Conservation (phyloP, 2,797 vertebrate species). For the Antrozous pallidus region DNA sequence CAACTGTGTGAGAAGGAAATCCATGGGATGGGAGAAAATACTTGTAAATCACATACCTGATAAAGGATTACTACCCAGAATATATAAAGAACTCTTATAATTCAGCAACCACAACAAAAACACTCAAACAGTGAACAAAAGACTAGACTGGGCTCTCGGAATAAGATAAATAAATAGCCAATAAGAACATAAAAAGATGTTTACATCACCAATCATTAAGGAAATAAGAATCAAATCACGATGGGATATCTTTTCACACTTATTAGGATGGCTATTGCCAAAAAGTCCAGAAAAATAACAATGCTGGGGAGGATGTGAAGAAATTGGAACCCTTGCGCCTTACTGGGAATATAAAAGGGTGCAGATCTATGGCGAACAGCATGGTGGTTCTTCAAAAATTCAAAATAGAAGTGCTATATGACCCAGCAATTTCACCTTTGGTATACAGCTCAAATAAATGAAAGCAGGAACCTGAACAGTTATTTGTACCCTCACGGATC, state of each 20-base stretch:
- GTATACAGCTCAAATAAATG: not conserved
- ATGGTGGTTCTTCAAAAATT: not conserved
- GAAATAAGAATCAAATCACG: not conserved
- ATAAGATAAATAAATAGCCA: not conserved
- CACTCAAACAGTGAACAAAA: not conserved
- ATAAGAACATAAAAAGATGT: not conserved
- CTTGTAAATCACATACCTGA: not conserved
- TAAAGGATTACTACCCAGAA: not conserved
- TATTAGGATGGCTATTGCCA: not conserved
- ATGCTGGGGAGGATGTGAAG: not conserved
- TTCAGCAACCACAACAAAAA: not conserved
- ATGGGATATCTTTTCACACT: not conserved
- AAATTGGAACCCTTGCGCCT: not conserved
- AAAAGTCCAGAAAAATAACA: not conserved
- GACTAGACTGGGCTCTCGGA: not conserved
- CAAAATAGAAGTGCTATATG: not conserved
- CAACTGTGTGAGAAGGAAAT: not conserved
- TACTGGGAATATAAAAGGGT: not conserved
- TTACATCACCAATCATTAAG: not conserved
- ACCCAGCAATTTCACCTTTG: not conserved
- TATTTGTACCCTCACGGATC: not conserved
- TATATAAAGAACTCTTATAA: not conserved
- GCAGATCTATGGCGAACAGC: not conserved
- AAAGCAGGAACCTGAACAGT: not conserved
- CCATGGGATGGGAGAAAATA: not conserved